Conservation (phyloP, 2,797 vertebrate genomes). For the Gymnodraco acuticeps region DNA sequence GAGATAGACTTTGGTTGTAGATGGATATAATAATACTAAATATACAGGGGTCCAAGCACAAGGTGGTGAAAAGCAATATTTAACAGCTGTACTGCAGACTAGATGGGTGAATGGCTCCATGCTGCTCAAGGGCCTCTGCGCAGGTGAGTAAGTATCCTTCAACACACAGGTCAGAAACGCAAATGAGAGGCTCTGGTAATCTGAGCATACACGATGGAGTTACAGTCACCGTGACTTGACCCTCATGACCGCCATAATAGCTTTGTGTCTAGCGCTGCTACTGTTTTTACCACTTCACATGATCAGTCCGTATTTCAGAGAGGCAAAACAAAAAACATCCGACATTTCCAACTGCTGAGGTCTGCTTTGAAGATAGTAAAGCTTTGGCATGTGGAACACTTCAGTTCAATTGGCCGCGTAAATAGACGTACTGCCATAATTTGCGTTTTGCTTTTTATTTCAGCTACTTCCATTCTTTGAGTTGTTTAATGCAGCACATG, state of each 20-base stretch:
- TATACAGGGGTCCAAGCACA: background rate
- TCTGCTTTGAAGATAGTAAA: constrained; percentile 38
- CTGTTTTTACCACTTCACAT: constrained; percentile 16
- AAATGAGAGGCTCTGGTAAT: constrained; percentile 35
- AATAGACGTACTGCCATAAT: constrained; percentile 4
- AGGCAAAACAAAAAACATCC: constrained; percentile 39
- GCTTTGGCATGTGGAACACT: constrained; percentile 45
- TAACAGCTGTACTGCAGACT: constrained; percentile 43
- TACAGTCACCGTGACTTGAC: constrained; percentile 21
- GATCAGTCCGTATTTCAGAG: constrained; percentile 21
- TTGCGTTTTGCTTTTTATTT: no score
- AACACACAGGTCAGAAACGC: constrained; percentile 32
- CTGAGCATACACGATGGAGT: constrained; percentile 12
- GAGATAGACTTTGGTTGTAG: no score
- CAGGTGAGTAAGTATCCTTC: constrained; percentile 34
- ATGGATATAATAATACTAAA: no score
- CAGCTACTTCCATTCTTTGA: no score
- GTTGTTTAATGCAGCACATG: no score
- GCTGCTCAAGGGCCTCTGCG: constrained; percentile 29
- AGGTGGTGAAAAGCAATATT: constrained; percentile 54
- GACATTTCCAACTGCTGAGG: constrained; percentile 24
- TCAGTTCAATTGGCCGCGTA: constrained; percentile 26
- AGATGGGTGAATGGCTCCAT: constrained; percentile 31
- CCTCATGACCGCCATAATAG: constrained; percentile 17
- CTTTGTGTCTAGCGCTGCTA: background rate